Conservation (phyloP, 37 sponge, comb jelly and placozoan species). For the Dysidea cf. avara region DNA sequence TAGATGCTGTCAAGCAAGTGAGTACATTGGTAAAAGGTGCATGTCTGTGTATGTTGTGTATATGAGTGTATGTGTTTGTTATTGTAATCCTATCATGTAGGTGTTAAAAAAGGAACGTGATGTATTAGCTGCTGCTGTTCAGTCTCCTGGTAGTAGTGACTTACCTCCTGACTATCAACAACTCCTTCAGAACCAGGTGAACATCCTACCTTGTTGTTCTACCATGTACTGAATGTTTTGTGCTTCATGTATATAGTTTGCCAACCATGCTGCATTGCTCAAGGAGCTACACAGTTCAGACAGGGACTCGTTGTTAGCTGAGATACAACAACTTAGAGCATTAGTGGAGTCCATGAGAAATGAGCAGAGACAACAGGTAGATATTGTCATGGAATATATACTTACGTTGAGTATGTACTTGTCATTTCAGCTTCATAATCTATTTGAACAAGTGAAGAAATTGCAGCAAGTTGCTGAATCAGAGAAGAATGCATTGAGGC, state of each 20-base stretch:
- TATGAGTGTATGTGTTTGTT: too few relatives aligned
- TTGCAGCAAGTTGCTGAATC: too few relatives aligned
- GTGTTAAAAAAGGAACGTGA: too few relatives aligned
- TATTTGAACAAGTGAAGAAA: too few relatives aligned
- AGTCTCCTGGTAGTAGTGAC: too few relatives aligned
- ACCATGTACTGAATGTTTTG: background rate
- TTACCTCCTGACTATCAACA: constrained; percentile 9
- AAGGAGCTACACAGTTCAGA: constrained; percentile 7
- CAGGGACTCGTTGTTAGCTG: constrained; percentile 17
- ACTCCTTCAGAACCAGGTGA: constrained; percentile 17
- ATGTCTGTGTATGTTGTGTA: background rate
- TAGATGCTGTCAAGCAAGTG: constrained; percentile 2
- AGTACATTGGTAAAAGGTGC: background rate
- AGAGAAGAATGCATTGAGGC: too few relatives aligned
- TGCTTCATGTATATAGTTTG: background rate
- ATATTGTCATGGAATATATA: too few relatives aligned
- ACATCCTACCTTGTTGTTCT: background rate
- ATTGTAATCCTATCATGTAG: too few relatives aligned
- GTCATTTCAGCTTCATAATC: too few relatives aligned
- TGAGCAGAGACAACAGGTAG: background rate
- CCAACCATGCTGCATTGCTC: constrained; percentile 1
- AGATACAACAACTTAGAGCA: constrained; percentile 9
- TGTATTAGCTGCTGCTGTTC: too few relatives aligned
- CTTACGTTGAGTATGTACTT: background rate
- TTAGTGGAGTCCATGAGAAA: background rate